Evolutionary conservation across 2,888 invertebrate genomes (phyloP).

Genomic region (Gastrophysa polygoni): DNA sequence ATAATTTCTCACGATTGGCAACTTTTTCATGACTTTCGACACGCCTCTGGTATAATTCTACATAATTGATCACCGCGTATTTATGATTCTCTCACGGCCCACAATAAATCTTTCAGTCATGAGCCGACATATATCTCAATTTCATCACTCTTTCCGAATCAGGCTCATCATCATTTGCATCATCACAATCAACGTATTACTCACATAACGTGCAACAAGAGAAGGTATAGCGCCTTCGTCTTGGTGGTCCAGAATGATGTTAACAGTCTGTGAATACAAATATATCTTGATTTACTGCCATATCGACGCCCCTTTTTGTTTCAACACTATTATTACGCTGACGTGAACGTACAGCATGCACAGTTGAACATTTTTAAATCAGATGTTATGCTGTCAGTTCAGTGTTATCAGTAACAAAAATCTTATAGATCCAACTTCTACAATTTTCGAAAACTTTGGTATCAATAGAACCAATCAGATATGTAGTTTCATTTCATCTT

Average conservation of each 20-base stretch:
- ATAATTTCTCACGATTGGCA: no score
- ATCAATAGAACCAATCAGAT: no score
- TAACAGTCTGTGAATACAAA: constrained; percentile 25
- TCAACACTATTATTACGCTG: constrained; percentile 24
- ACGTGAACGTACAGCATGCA: constrained; percentile 12
- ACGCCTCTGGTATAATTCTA: no score
- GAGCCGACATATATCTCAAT: background rate
- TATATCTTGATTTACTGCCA: constrained; percentile 34
- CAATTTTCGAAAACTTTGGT: no score
- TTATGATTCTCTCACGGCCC: background rate
- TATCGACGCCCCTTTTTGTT: constrained; percentile 22
- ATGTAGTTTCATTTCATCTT: no score
- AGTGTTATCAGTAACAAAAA: no score
- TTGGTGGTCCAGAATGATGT: constrained; percentile 34
- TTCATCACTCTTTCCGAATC: background rate
- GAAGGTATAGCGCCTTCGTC: constrained; percentile 8
- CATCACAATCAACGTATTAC: background rate
- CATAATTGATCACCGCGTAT: background rate
- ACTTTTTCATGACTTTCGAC: no score
- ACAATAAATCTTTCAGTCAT: constrained; percentile 5
- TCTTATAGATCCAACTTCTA: no score
- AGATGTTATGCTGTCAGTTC: no score
- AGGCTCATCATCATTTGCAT: background rate
- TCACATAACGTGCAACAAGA: no score
- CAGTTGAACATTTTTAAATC: no score